Evolutionary conservation across 2,797 vertebrate genomes (phyloP).

Genomic region (Champsocephalus esox): DNA sequence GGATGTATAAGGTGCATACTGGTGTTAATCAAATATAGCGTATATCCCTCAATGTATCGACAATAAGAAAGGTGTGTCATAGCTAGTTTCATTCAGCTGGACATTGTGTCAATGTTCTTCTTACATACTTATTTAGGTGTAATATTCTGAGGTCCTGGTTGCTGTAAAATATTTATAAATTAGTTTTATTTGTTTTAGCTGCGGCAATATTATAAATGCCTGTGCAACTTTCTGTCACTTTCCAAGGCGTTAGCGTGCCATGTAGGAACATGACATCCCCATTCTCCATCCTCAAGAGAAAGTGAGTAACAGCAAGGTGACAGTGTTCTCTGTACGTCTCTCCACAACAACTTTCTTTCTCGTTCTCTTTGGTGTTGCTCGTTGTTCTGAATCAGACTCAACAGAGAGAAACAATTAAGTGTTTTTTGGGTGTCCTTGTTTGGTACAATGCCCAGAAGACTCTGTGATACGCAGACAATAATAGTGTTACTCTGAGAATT

Average conservation of each 20-base stretch:
- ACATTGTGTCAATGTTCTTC: not conserved
- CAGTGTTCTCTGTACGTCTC: not conserved
- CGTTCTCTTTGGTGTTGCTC: not conserved
- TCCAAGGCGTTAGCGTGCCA: not conserved
- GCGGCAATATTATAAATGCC: not conserved
- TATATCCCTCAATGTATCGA: no score
- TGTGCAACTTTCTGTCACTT: not conserved
- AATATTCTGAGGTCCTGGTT: not conserved
- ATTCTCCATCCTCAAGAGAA: not conserved
- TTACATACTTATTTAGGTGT: not conserved
- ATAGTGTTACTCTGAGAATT: not conserved
- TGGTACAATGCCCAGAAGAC: not conserved
- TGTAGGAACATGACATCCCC: not conserved
- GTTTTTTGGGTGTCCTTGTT: constrained; percentile 11
- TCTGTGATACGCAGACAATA: not conserved
- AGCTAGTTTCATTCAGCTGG: no score
- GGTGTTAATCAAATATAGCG: no score
- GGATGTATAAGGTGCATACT: no score
- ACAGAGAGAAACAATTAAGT: not conserved
- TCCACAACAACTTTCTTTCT: not conserved
- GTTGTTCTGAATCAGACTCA: constrained; percentile 38
- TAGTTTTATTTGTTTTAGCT: not conserved
- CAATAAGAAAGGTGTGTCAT: no score
- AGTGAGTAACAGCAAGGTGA: constrained; percentile 2
- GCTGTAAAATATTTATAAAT: not conserved